Percentiles rank a stretch among this genome's conserved stretches.
These are phyloP conservation scores for Pyrgus malvae DNA, from an alignment of 2,888 invertebrate genomes.

Conservation along the genomic window DNA sequence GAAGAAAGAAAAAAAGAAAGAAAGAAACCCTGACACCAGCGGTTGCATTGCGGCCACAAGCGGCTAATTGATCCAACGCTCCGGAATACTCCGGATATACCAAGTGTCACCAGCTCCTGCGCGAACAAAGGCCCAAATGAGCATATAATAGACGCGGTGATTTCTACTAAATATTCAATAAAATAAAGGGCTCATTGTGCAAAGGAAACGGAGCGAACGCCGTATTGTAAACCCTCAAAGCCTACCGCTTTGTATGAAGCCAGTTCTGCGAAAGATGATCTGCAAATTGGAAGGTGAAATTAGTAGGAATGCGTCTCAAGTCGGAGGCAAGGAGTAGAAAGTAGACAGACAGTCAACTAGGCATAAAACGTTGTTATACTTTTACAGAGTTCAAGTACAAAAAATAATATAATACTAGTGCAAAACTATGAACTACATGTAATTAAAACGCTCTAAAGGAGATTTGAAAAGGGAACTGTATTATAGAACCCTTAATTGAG, in stretches of 20 bases:
- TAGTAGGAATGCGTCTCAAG: constrained; percentile 56
- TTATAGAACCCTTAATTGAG: too few relatives aligned
- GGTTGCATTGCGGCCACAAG: constrained; percentile 35
- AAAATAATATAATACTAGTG: too few relatives aligned
- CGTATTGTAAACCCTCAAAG: constrained; percentile 60
- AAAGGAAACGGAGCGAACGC: constrained; percentile 48
- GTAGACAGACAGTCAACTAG: constrained; percentile 1
- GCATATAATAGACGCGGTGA: constrained; percentile 62
- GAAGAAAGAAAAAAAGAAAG: too few relatives aligned
- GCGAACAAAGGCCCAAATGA: constrained; percentile 63
- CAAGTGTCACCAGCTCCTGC: constrained; percentile 57
- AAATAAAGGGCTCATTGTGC: constrained; percentile 49
- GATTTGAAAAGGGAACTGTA: too few relatives aligned
- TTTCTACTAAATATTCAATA: constrained; percentile 40
- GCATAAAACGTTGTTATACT: neutral
- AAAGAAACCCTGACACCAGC: constrained; percentile 10
- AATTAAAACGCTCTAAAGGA: too few relatives aligned
- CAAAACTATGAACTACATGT: neutral
- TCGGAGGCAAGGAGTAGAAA: neutral
- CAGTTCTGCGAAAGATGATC: constrained; percentile 47
- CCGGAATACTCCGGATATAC: constrained; percentile 64
- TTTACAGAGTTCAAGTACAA: too few relatives aligned
- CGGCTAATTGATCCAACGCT: constrained; percentile 60
- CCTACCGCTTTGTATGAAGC: constrained; percentile 58
- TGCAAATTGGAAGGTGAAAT: constrained; percentile 69